Evolutionary conservation across 2,797 vertebrate species (phyloP).

Genomic region (Phoeniculus purpureus): DNA sequence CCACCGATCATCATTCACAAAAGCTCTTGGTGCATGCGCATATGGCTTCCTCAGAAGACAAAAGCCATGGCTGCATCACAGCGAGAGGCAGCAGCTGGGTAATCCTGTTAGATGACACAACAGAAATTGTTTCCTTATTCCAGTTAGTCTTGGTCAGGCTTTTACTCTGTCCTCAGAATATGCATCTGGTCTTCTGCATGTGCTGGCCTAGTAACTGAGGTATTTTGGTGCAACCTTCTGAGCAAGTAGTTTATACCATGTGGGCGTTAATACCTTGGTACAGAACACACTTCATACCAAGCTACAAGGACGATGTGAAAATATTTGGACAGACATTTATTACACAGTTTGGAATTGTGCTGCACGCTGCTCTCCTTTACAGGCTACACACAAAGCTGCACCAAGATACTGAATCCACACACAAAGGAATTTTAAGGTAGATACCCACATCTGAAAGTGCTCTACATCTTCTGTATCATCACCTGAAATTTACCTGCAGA

Average conservation of each 20-base stretch:
- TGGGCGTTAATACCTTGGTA: neutral
- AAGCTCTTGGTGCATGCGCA: neutral
- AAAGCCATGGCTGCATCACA: neutral
- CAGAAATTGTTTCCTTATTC: neutral
- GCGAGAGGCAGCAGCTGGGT: neutral
- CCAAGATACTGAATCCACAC: neutral
- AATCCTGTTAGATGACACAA: neutral
- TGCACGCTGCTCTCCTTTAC: constrained; percentile 28
- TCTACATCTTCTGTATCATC: constrained; percentile 87
- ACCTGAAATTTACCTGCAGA: constrained; percentile 85
- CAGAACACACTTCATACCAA: constrained; percentile 17
- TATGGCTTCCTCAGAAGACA: neutral
- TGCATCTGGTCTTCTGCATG: neutral
- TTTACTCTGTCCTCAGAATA: neutral
- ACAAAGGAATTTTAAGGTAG: constrained; percentile 3
- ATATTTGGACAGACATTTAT: constrained; percentile 18
- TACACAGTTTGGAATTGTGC: neutral
- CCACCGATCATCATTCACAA: fast-evolving
- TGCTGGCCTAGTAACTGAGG: neutral
- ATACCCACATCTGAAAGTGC: constrained; percentile 2
- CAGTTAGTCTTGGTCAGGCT: neutral
- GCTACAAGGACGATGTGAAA: neutral
- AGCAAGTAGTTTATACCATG: neutral
- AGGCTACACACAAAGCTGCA: constrained; percentile 34
- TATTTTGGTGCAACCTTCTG: neutral